These are phyloP conservation scores for Empis stercorea DNA, from an alignment of 2,888 invertebrate species.

Conservation along the genomic window DNA sequence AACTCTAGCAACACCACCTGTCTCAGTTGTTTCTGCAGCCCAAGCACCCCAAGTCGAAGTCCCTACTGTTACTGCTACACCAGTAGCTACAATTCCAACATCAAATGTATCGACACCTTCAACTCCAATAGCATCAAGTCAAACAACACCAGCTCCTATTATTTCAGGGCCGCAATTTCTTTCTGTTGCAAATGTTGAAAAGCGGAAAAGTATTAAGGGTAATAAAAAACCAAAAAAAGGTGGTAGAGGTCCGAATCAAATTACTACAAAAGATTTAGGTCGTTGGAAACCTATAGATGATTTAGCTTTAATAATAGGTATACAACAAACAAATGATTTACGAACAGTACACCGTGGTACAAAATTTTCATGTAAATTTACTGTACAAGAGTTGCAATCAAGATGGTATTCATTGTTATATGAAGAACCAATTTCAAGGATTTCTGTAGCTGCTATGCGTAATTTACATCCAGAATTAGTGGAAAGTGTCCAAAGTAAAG, in stretches of 20 bases:
- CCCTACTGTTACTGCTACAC: not conserved
- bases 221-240: slow-evolving; percentile 20
- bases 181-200: slow-evolving; percentile 9
- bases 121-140: slow-evolving; percentile 5
- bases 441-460: slow-evolving; percentile 84
- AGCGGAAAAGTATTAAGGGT: slow-evolving; percentile 8
- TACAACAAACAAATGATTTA: slow-evolving; percentile 78
- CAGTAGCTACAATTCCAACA: slow-evolving; percentile 2
- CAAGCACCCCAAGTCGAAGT: slow-evolving; percentile 8
- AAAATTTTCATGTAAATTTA: slow-evolving; percentile 92
- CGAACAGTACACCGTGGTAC: slow-evolving; percentile 77
- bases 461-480: slow-evolving; percentile 87
- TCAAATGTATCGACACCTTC: slow-evolving; percentile 9
- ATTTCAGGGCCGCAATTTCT: not conserved
- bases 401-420: slow-evolving; percentile 94
- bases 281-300: slow-evolving; percentile 98
- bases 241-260: slow-evolving; percentile 28
- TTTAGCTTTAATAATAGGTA: slow-evolving; percentile 80
- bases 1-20: slow-evolving; percentile 9
- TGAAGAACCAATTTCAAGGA: slow-evolving; percentile 84
- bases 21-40: not conserved
- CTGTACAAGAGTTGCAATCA: slow-evolving; percentile 83
- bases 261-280: slow-evolving; percentile 73
- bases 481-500: slow-evolving; percentile 73
- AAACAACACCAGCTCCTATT: not conserved